Percentiles rank a stretch among this genome's conserved stretches.
These are phyloP conservation scores for Trichogramma pretiosum DNA, from an alignment of 1,140 invertebrate genomes.

Conservation along the genomic window DNA sequence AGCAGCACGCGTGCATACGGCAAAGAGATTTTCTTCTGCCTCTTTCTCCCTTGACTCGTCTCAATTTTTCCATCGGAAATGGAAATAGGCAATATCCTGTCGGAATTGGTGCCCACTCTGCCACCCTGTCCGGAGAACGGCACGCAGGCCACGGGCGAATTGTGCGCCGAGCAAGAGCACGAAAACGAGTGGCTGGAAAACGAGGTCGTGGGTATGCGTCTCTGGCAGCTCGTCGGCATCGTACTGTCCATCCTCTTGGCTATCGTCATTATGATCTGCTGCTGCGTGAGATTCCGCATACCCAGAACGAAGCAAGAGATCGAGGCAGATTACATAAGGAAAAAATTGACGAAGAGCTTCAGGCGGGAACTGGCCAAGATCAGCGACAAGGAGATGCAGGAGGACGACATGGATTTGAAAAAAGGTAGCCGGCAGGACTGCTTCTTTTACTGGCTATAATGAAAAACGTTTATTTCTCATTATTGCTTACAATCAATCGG, in stretches of 20 bases:
- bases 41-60: too few species aligned
- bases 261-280: constrained; percentile 66
- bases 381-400: constrained; percentile 75
- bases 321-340: constrained; percentile 78
- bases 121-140: too few species aligned
- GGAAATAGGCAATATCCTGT: too few species aligned
- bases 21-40: too few species aligned
- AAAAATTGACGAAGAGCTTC: constrained; percentile 74
- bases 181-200: constrained; percentile 34
- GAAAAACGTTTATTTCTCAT: too few species aligned
- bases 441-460: background rate
- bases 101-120: too few species aligned
- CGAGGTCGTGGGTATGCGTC: constrained; percentile 34
- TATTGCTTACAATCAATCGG: too few species aligned
- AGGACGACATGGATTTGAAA: constrained; percentile 70
- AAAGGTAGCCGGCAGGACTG: constrained; percentile 52
- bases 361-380: constrained; percentile 70
- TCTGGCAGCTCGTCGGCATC: constrained; percentile 39
- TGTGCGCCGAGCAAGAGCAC: constrained; percentile 1
- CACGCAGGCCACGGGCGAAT: background rate
- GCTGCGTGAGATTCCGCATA: constrained; percentile 76
- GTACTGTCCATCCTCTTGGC: constrained; percentile 35
- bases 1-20: too few species aligned
- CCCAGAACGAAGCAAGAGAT: constrained; percentile 89
- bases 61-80: too few species aligned